Percentiles rank a stretch among this genome's conserved stretches.
phyloP scores from a whole-genome alignment of 2,888 invertebrate genomes.

The Eristalis pertinax region DNA sequence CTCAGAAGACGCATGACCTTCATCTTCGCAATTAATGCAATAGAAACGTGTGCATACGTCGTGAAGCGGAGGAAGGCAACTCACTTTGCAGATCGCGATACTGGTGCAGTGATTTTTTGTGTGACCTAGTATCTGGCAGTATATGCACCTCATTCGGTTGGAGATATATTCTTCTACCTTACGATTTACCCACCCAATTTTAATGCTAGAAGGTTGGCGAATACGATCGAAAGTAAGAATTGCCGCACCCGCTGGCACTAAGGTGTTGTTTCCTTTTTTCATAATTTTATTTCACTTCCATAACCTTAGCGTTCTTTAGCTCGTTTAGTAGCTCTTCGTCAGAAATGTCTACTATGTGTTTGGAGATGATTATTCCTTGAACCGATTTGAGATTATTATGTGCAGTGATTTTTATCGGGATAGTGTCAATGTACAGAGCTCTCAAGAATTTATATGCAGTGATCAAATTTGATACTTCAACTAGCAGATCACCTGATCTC shows the following conservation, averaged over 20 bases:
- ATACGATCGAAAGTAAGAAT: constrained; percentile 13
- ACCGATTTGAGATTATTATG: constrained; percentile 4
- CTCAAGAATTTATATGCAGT: constrained; percentile 4
- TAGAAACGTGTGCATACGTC: constrained; percentile 3
- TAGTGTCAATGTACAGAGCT: not conserved
- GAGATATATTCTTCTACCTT: constrained; percentile 37
- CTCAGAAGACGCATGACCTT: no score
- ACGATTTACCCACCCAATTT: constrained; percentile 30
- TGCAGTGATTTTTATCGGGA: not conserved
- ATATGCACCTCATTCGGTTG: constrained; percentile 34
- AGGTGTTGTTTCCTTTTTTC: not conserved
- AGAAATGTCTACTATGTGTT: constrained; percentile 15
- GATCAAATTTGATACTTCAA: not conserved
- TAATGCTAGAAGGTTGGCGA: constrained; percentile 3
- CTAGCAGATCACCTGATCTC: constrained; percentile 7
- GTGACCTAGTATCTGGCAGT: constrained; percentile 25
- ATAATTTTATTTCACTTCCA: constrained; percentile 6
- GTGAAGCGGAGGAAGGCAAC: constrained; percentile 24
- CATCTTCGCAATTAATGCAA: constrained; percentile 42
- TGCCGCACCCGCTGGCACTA: constrained; percentile 13
- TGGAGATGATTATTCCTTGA: constrained; percentile 21
- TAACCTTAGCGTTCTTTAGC: constrained; percentile 13
- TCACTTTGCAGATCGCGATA: constrained; percentile 7
- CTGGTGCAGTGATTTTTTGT: constrained; percentile 32
- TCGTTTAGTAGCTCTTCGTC: constrained; percentile 2